A percentile compares a stretch with the other conserved stretches of the same genome.
phyloP scores from a whole-genome alignment of 2,797 vertebrate genomes.

The Taenioides sp. region DNA sequence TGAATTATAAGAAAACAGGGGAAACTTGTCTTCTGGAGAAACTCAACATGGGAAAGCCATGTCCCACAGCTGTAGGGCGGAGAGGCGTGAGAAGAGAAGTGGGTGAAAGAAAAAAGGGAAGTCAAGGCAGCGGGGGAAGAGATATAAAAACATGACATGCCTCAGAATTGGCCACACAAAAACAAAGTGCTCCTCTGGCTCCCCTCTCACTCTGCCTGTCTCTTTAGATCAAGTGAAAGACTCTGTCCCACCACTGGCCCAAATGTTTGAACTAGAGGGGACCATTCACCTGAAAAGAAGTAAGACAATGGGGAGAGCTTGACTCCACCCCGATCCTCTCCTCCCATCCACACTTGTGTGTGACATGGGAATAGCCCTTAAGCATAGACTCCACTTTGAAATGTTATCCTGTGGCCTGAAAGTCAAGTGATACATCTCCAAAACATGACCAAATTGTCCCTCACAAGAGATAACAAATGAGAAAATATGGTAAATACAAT shows the following conservation, averaged over 20 bases:
- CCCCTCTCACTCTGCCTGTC: conserved; percentile 21
- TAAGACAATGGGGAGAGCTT: conserved; percentile 52
- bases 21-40: conserved; percentile 60
- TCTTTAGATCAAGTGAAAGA: conserved; percentile 55
- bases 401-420: conserved; percentile 66
- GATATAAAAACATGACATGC: conserved; percentile 78
- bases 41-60: conserved; percentile 71
- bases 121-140: conserved; percentile 56
- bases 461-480: conserved; percentile 42
- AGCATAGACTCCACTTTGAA: conserved; percentile 63
- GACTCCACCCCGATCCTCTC: conserved; percentile 50
- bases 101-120: conserved; percentile 34
- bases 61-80: conserved; percentile 69
- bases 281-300: conserved; percentile 62
- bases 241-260: conserved; percentile 34
- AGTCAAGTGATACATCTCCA: conserved; percentile 51
- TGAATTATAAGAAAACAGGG: conserved; percentile 44
- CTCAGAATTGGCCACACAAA: conserved; percentile 62
- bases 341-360: conserved; percentile 40
- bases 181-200: conserved; percentile 63
- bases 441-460: conserved; percentile 52
- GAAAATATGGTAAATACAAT: conserved; percentile 8
- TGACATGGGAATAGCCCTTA: conserved; percentile 63
- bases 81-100: conserved; percentile 53
- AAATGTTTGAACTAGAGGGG: conserved; percentile 69